A percentile compares a stretch with the other conserved stretches of the same genome.
Evolutionary conservation across 92 coral and sea anemone genomes (phyloP).

Genomic region (Parazoanthus darwini): DNA sequence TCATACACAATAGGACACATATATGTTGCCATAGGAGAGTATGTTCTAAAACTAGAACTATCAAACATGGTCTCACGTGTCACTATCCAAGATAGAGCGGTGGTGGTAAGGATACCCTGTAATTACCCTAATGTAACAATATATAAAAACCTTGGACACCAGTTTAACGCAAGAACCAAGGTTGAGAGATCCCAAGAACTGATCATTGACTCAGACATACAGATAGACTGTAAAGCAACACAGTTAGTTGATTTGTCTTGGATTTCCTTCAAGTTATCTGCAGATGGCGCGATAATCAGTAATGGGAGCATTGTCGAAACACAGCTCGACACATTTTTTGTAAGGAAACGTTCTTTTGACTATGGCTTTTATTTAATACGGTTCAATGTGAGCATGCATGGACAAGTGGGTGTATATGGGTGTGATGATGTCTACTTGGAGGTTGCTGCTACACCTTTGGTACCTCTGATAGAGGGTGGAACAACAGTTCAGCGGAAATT

Average conservation of each 20-base stretch:
- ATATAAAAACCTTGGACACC: slow-evolving; percentile 37
- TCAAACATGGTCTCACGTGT: slow-evolving; percentile 64
- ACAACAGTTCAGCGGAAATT: slow-evolving; percentile 37
- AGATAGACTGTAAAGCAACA: slow-evolving; percentile 68
- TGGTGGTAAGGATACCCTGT: slow-evolving; percentile 66
- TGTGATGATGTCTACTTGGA: slow-evolving; percentile 55
- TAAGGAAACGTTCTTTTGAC: slow-evolving; percentile 42
- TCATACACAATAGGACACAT: slow-evolving; percentile 42
- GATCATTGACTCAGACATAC: slow-evolving; percentile 33
- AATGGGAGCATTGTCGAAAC: slow-evolving; percentile 30
- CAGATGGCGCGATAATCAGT: neutral
- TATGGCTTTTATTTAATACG: slow-evolving; percentile 63
- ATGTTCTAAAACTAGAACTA: slow-evolving; percentile 44
- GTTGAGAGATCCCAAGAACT: slow-evolving; percentile 38
- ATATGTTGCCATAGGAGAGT: slow-evolving; percentile 53
- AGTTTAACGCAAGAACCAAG: slow-evolving; percentile 41
- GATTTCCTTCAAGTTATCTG: slow-evolving; percentile 38
- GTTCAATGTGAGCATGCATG: slow-evolving; percentile 64
- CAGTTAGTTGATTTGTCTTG: slow-evolving; percentile 50
- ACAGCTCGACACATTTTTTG: slow-evolving; percentile 16
- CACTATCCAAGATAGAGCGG: slow-evolving; percentile 32
- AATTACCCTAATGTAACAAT: slow-evolving; percentile 65
- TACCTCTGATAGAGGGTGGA: slow-evolving; percentile 53
- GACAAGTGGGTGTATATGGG: slow-evolving; percentile 58
- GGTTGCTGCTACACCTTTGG: slow-evolving; percentile 53